Evolutionary conservation across 2,888 invertebrate genomes (phyloP).

Genomic region (Catocala sponsa): DNA sequence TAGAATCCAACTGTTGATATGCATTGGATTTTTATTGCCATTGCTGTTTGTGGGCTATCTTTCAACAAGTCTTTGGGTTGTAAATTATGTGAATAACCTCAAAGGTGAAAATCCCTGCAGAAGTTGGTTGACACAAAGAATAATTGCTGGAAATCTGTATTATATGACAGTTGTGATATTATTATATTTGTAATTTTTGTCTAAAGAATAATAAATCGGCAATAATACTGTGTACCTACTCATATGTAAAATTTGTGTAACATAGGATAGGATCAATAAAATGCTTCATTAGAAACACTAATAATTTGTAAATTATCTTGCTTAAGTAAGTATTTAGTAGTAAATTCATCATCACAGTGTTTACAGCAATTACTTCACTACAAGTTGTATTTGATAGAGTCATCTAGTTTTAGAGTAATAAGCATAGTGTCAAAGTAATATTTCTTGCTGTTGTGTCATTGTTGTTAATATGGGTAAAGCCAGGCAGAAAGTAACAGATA

Average conservation of each 20-base stretch:
- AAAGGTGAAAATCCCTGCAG: conserved; percentile 42
- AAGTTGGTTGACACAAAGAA: conserved; percentile 18
- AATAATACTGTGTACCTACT: conserved; percentile 14
- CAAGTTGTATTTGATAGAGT: conserved; percentile 14
- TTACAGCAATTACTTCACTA: conserved; percentile 18
- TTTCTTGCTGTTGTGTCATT: conserved; percentile 11
- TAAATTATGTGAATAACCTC: conserved; percentile 53
- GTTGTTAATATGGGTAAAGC: neutral
- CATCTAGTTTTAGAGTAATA: neutral
- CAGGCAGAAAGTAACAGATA: neutral
- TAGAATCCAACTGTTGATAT: conserved; percentile 81
- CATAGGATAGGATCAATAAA: neutral
- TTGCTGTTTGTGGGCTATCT: conserved; percentile 84
- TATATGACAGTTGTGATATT: conserved; percentile 5
- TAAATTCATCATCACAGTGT: conserved; percentile 19
- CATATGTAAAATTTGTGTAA: neutral
- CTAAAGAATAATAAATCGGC: conserved; percentile 1
- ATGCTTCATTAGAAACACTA: conserved; percentile 3
- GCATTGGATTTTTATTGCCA: conserved; percentile 84
- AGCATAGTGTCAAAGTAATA: neutral
- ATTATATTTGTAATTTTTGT: neutral
- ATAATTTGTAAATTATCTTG: conserved; percentile 4
- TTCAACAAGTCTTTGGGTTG: conserved; percentile 62
- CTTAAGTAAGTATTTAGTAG: conserved; percentile 4
- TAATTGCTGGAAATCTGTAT: conserved; percentile 30